Evolutionary conservation across 2,888 invertebrate species (phyloP), one percentile per base, ranked within the genome.

Genomic region (Stenodera caucasica): DNA sequence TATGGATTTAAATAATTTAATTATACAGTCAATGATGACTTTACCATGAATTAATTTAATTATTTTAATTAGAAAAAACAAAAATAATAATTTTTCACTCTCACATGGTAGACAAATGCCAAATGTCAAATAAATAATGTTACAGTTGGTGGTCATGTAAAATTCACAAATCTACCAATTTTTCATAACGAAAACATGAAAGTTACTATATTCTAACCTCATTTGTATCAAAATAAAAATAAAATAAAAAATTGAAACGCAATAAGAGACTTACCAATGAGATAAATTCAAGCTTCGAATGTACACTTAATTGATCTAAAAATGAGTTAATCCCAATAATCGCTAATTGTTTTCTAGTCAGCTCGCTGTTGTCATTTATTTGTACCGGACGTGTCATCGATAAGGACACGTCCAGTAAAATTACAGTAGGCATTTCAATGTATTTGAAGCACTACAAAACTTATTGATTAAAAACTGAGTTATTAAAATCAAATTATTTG

Each of bases 211-310:
- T 32, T 35, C 2, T 49, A 53, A 53, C 21, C 45, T 21, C 5
- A 26, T 26, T 4, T 26, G 2, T 2, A 2, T 26, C 26, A 26
- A 26, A 26, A 26, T 26, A 26, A 26, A 26, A 53, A 49, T 26
- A 55, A 32, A 40, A 30, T 49, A 54, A 26, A 21, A 37, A 52
- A 52, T 33, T 11, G n/a, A n/a, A 26, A 26, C 26, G 5, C 26
- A 26, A 26, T 5, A 26, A 23, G 18, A 59, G 52, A 78, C 83
- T 84, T 81, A 90, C 90, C 82, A 91, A 76, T 15, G 90, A 83
- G 18, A 88, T 87, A 79, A 90, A 90, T 80, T 91, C 91, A 56
- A 90, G 77, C 79, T 87, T 89, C 12, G 86, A 86, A 75, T 88
- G 84, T 1, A 81, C 73, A 67, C 86, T 83, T 52, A 90, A 80